Evolutionary conservation across 23 tunicate genomes (phyloP), one percentile per base, ranked within the genome.

Genomic region (Halocynthia roretzi): DNA sequence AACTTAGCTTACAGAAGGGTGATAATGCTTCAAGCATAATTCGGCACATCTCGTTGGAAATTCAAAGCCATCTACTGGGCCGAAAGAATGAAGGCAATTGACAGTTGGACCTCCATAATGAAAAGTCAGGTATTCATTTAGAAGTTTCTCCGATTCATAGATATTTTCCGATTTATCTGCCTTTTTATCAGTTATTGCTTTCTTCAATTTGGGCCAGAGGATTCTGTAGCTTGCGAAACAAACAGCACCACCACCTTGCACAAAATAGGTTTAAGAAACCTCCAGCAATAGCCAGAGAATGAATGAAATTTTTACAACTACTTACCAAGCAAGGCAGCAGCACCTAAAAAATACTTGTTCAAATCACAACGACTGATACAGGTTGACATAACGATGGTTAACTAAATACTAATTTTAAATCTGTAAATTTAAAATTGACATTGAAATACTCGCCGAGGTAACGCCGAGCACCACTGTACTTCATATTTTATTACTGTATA

Each of bases 71-170:
- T 80, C 53, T 21, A 60, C 50, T 14, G 96, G 96, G n/a, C 78
- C 85, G 23, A 14, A 17, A 61, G 62, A 85, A 80, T 85, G 87
- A 49, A 80, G 62, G 71, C 85, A 84, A 52, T 89, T 89, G 21
- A 89, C 89, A 10, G 71, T 61, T 69, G 85, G 85, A 5, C 96
- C 96, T 7, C 96, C 96, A 84, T 89, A 89, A 62, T 89, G 82
- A 70, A 89, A 89, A 17, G 85, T 55, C 17, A 89, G 66, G 58
- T 89, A 89, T 76, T 89, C 89, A 71, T 84, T 84, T 0, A 89
- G 80, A 53, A 84, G 61, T 54, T 80, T 80, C 14, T 85, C 84
- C 7, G 88, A 84, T 76, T 89, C 96, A 51, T 89, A 89, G 11
- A 87, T 85, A 70, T 89, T 89, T 9, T 80, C 85, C 40, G 81